Percentiles rank a stretch among this genome's conserved stretches.
Evolutionary conservation across 2,113 vertebrate genomes (phyloP).

Genomic region (Pedetes capensis): DNA sequence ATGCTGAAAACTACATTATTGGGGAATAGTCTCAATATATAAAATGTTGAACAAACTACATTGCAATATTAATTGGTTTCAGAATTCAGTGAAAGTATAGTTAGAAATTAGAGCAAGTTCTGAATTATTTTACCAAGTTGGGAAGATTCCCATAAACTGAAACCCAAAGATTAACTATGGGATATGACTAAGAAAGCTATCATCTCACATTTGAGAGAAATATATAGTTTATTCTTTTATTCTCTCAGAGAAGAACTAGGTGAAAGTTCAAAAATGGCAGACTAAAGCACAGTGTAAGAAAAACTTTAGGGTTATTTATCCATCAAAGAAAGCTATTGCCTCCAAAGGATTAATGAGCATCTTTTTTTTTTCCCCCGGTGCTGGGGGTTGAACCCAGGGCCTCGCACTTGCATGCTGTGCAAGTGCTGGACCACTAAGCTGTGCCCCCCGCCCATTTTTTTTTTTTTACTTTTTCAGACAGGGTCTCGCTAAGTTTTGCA

Average conservation of each 20-base stretch:
- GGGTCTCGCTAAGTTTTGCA: no score
- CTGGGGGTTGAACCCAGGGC: no score
- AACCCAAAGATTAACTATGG: not conserved
- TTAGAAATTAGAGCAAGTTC: constrained; percentile 11
- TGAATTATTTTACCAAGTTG: not conserved
- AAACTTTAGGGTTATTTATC: not conserved
- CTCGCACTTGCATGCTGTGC: no score
- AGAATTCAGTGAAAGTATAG: not conserved
- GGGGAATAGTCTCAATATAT: not conserved
- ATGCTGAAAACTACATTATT: not conserved
- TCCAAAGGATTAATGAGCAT: not conserved
- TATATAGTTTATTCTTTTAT: not conserved
- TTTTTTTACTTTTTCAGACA: no score
- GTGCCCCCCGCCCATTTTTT: no score
- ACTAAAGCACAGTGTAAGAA: not conserved
- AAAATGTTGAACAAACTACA: not conserved
- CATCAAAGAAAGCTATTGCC: not conserved
- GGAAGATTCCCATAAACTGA: not conserved
- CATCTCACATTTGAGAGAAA: not conserved
- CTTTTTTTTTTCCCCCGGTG: no score
- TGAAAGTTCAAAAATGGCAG: not conserved
- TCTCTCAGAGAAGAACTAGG: not conserved
- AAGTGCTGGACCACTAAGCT: no score
- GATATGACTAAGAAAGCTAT: not conserved
- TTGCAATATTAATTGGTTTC: not conserved